Evolutionary conservation across 2,797 vertebrate genomes (phyloP).

Genomic region (Acanthiza pusilla): DNA sequence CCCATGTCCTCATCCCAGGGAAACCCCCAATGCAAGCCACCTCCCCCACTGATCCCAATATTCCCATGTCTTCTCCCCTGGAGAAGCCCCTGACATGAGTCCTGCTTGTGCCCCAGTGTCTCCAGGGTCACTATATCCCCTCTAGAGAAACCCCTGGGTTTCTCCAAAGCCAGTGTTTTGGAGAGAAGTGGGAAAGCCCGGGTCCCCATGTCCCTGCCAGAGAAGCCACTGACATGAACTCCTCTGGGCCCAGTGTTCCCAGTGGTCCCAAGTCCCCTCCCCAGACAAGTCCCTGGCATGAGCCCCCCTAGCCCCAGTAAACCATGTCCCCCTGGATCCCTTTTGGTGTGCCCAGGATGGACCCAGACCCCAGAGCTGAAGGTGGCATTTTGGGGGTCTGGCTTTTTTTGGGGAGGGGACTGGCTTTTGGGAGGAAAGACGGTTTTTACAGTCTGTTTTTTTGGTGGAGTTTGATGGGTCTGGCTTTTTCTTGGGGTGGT

Average conservation of each 20-base stretch:
- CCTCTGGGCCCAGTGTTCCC: neutral
- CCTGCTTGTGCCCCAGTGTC: neutral
- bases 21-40: neutral
- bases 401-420: accelerated
- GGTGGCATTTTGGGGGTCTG: neutral
- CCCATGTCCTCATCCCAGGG: neutral
- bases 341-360: neutral
- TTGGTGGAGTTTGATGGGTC: neutral
- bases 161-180: neutral
- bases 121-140: neutral
- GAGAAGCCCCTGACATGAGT: neutral
- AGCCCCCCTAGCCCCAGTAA: accelerated
- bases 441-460: neutral
- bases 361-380: neutral
- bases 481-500: neutral
- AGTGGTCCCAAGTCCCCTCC: neutral
- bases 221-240: neutral
- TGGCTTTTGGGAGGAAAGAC: neutral
- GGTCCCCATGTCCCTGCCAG: neutral
- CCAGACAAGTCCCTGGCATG: too few species aligned
- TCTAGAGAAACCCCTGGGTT: neutral
- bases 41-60: neutral
- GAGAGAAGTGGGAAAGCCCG: neutral
- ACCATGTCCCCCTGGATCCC: accelerated
- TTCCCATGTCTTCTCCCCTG: neutral